Evolutionary conservation across 2,888 invertebrate species (phyloP).

Genomic region (Drosophila paranaensis): DNA sequence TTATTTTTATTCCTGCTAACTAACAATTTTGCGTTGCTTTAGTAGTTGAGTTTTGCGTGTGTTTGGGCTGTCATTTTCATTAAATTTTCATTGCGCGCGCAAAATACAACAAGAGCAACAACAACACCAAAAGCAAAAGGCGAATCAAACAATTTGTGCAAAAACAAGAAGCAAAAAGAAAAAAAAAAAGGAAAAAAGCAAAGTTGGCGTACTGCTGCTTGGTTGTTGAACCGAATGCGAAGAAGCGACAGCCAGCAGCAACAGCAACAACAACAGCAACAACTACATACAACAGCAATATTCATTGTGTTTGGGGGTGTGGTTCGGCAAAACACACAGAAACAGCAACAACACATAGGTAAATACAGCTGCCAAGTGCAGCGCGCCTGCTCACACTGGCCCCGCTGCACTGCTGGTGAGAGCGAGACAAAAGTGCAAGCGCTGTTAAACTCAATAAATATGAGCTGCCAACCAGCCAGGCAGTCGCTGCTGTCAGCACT

Average conservation of each 20-base stretch:
- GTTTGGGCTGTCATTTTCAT: constrained; percentile 73
- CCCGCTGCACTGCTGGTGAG: not conserved
- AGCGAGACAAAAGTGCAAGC: constrained; percentile 28
- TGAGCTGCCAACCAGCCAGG: constrained; percentile 46
- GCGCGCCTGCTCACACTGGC: constrained; percentile 49
- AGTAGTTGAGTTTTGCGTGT: constrained; percentile 47
- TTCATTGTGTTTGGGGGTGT: constrained; percentile 70
- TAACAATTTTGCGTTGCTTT: constrained; percentile 45
- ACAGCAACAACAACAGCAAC: constrained; percentile 10
- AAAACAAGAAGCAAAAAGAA: constrained; percentile 33
- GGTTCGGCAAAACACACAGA: constrained; percentile 52
- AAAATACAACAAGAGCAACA: constrained; percentile 54
- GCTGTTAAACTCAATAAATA: constrained; percentile 31
- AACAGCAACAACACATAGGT: constrained; percentile 73
- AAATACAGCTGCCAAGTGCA: constrained; percentile 66
- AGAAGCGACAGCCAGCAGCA: constrained; percentile 48
- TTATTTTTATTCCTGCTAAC: constrained; percentile 49
- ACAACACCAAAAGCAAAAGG: constrained; percentile 29
- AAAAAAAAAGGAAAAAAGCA: constrained; percentile 35
- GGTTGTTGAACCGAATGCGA: constrained; percentile 56
- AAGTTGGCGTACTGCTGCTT: constrained; percentile 54
- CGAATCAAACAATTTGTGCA: constrained; percentile 55
- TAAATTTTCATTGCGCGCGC: constrained; percentile 78
- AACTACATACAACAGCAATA: constrained; percentile 19
- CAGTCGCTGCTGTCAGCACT: constrained; percentile 15